These are phyloP conservation scores for Probaryconus sp. DNA, from an alignment of 1,140 invertebrate species.

Conservation along the genomic window DNA sequence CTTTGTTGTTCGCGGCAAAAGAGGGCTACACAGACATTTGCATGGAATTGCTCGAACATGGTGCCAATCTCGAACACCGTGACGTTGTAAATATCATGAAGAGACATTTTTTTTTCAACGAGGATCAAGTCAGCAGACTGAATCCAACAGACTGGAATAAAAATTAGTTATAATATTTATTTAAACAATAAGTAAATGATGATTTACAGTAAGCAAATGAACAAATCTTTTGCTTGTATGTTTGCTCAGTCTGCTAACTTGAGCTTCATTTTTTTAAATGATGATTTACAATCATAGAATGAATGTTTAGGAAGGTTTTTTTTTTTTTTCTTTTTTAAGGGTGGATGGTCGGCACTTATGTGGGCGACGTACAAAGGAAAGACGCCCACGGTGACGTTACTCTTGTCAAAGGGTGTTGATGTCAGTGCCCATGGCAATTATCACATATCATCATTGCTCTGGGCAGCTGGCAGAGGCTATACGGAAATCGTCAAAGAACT, in stretches of 20 bases:
- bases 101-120: too few relatives aligned
- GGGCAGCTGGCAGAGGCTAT: conserved; percentile 95
- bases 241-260: too few relatives aligned
- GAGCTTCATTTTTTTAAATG: background rate
- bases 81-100: conserved; percentile 89
- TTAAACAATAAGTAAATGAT: too few relatives aligned
- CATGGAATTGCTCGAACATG: conserved; percentile 90
- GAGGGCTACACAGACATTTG: conserved; percentile 92
- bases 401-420: conserved; percentile 94
- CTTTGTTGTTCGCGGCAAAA: conserved; percentile 93
- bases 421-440: conserved; percentile 97
- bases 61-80: conserved; percentile 91
- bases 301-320: background rate
- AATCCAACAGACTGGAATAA: too few relatives aligned
- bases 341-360: conserved; percentile 97
- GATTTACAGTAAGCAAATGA: too few relatives aligned
- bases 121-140: too few relatives aligned
- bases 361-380: conserved; percentile 98
- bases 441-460: conserved; percentile 94
- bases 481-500: conserved; percentile 90
- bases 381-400: conserved; percentile 85
- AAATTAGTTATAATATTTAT: too few relatives aligned
- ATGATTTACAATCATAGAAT: too few relatives aligned
- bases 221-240: too few relatives aligned
- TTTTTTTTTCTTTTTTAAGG: conserved; percentile 84